A percentile compares a stretch with the other conserved stretches of the same genome.
Evolutionary conservation across 1,140 invertebrate genomes (phyloP).

Genomic region (Cyphomyrmex costatus): DNA sequence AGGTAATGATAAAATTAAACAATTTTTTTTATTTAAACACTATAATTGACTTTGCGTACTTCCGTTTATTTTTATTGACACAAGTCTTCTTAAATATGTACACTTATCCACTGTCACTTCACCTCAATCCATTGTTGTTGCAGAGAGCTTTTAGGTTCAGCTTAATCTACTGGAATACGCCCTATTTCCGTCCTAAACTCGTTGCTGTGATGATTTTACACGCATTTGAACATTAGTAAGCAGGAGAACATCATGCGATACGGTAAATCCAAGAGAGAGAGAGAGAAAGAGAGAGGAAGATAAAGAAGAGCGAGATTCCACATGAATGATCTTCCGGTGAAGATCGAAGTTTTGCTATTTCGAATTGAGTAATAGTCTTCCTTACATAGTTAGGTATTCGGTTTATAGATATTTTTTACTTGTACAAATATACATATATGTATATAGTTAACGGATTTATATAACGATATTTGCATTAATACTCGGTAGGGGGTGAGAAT

Average conservation of each 20-base stretch:
- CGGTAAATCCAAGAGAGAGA: not conserved
- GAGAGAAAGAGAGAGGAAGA: not conserved
- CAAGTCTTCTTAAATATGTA: not conserved
- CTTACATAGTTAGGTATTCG: slow-evolving; percentile 50
- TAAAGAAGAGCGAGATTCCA: slow-evolving; percentile 16
- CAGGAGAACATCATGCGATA: not conserved
- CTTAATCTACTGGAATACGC: slow-evolving; percentile 77
- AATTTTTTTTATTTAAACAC: not conserved
- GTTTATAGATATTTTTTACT: slow-evolving; percentile 42
- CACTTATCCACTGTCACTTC: not conserved
- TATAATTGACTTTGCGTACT: slow-evolving; percentile 3
- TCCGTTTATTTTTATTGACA: slow-evolving; percentile 17
- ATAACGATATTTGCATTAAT: slow-evolving; percentile 7
- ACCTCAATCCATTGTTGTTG: slow-evolving; percentile 72
- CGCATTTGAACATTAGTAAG: slow-evolving; percentile 50
- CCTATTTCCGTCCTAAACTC: slow-evolving; percentile 82
- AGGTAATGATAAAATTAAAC: not conserved
- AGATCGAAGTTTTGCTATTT: slow-evolving; percentile 32
- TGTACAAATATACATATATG: slow-evolving; percentile 37
- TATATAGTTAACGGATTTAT: slow-evolving; percentile 9
- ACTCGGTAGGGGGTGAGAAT: not conserved
- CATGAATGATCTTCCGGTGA: not conserved
- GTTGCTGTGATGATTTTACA: slow-evolving; percentile 84
- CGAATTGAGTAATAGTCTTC: slow-evolving; percentile 51
- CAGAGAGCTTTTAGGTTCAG: slow-evolving; percentile 86